Evolutionary conservation across 1,140 invertebrate species (phyloP), one percentile per base, ranked within the genome.

Genomic region (Lordiphosa collinella): DNA sequence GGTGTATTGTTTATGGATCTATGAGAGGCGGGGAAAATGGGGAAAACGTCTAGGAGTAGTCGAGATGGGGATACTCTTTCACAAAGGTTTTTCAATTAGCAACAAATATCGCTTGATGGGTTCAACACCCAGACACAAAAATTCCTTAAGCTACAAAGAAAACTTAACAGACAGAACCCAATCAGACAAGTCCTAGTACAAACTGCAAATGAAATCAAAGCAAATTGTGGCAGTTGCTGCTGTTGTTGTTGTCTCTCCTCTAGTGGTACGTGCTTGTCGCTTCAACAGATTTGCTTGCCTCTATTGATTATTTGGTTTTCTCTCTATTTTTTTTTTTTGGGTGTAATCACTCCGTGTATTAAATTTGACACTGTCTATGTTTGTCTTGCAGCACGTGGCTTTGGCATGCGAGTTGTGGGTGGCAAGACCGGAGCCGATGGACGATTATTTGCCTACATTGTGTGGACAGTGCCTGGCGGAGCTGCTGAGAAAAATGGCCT

Each of bases 351-450:
- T 43, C 31, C 46, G 55, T 57, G 57, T 51, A 66, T 63, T 76
- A 70, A 67, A 68, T 71, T 44, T 63, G 46, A 46, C 50, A 51
- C 61, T 61, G 58, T 70, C 47, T 58, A 31, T 58, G 88, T 52
- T 50, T 13, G 12, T 40, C 25, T 22, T 89, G 41, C 90, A 97
- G 96, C 94, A 51, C 92, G 95, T 76, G 96, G 96, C 53, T 96
- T 98, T 82, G 96, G 96, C 2, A 96, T 98, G 95, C 92, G 96
- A 58, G 95, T 98, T 2, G 96, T 97, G 3, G 96, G 96, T 4
- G 96, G 97, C 11, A 97, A 97, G 87, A 93, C 93, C 3, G 94
- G 93, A 12, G 90, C 92, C 3, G 95, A 96, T 88, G 96, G 96
- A 4, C 92, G 93, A 12, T 92, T 97, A 41, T 96, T 96, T 73